These are phyloP conservation scores for Hormiphora californensis DNA, from an alignment of 37 sponge, comb jelly and placozoan species.

Conservation along the genomic window DNA sequence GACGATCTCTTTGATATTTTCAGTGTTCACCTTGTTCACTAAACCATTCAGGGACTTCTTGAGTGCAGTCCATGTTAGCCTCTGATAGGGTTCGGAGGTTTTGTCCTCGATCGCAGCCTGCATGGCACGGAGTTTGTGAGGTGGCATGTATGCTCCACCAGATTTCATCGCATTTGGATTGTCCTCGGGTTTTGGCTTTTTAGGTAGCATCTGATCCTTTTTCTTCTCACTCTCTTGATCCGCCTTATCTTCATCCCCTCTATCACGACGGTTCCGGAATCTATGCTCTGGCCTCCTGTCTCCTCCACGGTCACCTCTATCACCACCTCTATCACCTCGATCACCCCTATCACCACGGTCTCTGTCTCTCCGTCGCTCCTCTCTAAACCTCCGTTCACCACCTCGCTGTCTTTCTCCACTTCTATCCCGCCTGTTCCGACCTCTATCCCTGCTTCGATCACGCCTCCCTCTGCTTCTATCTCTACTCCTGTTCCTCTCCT, in stretches of 20 bases:
- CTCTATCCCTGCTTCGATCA: neutral
- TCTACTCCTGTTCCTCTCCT: neutral
- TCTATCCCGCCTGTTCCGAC: neutral
- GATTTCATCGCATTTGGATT: neutral
- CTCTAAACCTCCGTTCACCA: neutral
- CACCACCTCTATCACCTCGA: neutral
- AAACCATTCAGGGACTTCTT: constrained; percentile 97
- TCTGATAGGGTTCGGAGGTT: constrained; percentile 81
- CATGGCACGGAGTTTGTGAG: constrained; percentile 85
- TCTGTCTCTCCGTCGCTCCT: neutral
- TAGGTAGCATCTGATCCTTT: constrained; percentile 36
- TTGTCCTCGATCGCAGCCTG: constrained; percentile 87
- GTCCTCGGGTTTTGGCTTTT: constrained; percentile 44
- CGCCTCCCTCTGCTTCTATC: neutral
- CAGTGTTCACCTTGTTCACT: constrained; percentile 91
- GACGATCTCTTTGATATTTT: constrained; percentile 83
- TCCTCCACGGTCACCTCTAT: neutral
- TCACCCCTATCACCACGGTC: neutral
- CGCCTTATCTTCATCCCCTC: neutral
- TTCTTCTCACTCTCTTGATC: constrained; percentile 3
- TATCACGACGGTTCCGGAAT: too few species aligned
- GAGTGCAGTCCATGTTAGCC: constrained; percentile 89
- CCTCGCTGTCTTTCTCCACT: neutral
- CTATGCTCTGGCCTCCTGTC: too few species aligned
- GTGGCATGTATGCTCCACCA: constrained; percentile 96